Evolutionary conservation across 2,113 vertebrate species (phyloP), one percentile per base, ranked within the genome.

Genomic region (Crotophaga sulcirostris): DNA sequence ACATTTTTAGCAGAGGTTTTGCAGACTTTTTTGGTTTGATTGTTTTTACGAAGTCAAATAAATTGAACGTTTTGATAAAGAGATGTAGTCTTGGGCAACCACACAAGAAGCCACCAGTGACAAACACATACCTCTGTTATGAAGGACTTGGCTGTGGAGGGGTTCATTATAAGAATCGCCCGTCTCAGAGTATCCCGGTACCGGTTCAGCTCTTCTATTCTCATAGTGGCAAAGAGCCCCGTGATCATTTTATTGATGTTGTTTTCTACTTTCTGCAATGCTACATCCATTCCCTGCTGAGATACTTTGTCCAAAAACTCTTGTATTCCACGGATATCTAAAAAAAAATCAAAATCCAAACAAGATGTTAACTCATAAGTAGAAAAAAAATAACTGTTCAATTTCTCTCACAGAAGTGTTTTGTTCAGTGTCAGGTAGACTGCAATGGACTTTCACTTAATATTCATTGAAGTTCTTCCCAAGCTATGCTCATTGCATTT

Each of bases 181-280:
- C 99, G 95, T 72, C 99, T 98, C 62, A 99, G 97, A 21, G 99
- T 99, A 77, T 99, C 99, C 85, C 99, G 97, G 95, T 99, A 99
- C 85, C 99, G 99, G 94, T 99, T 99, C 94, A 99, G 96, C 96
- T 99, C 99, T 87, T 99, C 99, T 96, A 99, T 99, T 19, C 99
- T 97, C 99, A 99, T 98, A 25, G 99, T 99, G 66, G 99, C 98
- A 97, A 99, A 99, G 96, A 99, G 98, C 49, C 99, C 98, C 0
- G 99, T 99, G 97, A 99, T 99, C 99, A 99, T 99, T 98, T 99
- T 99, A 97, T 99, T 99, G 96, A 99, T 99, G 91, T 99, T 99
- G 89, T 99, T 99, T 97, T 99, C 99, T 87, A 99, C 99, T 95
- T 99, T 99, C 97, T 99, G 99, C 88, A 99, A 98, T n/a, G 99